A percentile compares a stretch with the other conserved stretches of the same genome.
These are phyloP conservation scores for Pangasius djambal DNA, from an alignment of 2,797 vertebrate species.

Conservation along the genomic window DNA sequence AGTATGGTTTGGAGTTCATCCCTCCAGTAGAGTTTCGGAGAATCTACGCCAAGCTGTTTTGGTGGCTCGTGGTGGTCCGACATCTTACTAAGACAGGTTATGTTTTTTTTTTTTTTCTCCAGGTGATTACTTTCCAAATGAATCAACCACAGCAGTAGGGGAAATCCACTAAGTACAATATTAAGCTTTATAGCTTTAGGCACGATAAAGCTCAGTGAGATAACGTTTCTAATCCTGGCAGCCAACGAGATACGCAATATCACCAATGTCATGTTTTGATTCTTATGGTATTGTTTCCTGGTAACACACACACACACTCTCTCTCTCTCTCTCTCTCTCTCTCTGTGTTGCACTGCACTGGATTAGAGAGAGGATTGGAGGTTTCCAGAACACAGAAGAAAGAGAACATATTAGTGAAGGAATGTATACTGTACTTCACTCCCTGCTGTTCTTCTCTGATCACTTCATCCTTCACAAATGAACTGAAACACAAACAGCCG, in stretches of 20 bases:
- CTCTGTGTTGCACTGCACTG: constrained; percentile 31
- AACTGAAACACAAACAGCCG: not conserved
- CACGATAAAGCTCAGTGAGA: constrained; percentile 7
- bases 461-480: constrained; percentile 14
- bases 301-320: constrained; percentile 38
- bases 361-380: constrained; percentile 40
- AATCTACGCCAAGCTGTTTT: not conserved
- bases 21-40: not conserved
- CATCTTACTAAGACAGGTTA: not conserved
- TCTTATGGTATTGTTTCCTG: constrained; percentile 43
- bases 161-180: constrained; percentile 33
- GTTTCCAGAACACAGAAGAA: constrained; percentile 60
- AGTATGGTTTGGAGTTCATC: not conserved
- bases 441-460: constrained; percentile 24
- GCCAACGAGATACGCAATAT: constrained; percentile 40
- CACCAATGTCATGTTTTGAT: constrained; percentile 45
- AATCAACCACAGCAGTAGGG: not conserved
- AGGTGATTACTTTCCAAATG: not conserved
- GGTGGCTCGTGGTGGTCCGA: not conserved
- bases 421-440: constrained; percentile 48
- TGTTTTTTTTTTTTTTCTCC: not conserved
- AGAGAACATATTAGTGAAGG: constrained; percentile 40
- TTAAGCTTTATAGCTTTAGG: constrained; percentile 22
- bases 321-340: constrained; percentile 21
- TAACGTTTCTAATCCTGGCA: constrained; percentile 24